Evolutionary conservation across 2,113 vertebrate species (phyloP), one percentile per base, ranked within the genome.

Genomic region (Tychaedon coryphoeus): DNA sequence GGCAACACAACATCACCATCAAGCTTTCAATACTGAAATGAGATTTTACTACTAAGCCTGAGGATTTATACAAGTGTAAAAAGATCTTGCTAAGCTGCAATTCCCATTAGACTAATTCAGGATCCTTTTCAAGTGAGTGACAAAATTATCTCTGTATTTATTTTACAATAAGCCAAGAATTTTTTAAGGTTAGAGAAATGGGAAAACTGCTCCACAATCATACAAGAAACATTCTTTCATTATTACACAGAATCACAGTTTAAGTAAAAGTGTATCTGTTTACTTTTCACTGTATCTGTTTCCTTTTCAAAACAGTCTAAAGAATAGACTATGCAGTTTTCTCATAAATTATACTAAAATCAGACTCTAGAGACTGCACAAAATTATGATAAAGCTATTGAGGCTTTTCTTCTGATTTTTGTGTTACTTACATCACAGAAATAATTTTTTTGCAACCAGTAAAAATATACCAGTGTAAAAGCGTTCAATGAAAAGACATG

Each of bases 1-100:
- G 90, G 95, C 88, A 97, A 97, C 97, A 92, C 75, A 94, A 86
- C 82, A 95, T 19, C 65, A 71, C 66, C 61, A 80, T 53, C 70
- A 88, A 75, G 58, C 90, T 78, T 82, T 92, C 88, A 96, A 43
- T 78, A 84, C 83, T 91, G 93, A 89, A 94, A 62, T 20, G 48
- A 93, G 92, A 77, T 85, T 95, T 93, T 95, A 92, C 80, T 90
- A 70, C 38, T 93, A 89, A 95, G 72, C 75, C 67, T 66, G 72
- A 85, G 80, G 77, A 86, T 86, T 96, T 95, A 65, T 66, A 42
- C 56, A 83, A 88, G 40, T 45, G 22, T 80, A 78, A 88, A 95
- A 89, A 82, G 54, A 83, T 29, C 76, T 91, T 61, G 48, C 54
- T 74, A 61, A 65, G 51, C 87, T 95, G 56, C 86, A 92, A 66